phyloP scores from a whole-genome alignment of 2,888 invertebrate genomes.

The Tribolium freemani region DNA sequence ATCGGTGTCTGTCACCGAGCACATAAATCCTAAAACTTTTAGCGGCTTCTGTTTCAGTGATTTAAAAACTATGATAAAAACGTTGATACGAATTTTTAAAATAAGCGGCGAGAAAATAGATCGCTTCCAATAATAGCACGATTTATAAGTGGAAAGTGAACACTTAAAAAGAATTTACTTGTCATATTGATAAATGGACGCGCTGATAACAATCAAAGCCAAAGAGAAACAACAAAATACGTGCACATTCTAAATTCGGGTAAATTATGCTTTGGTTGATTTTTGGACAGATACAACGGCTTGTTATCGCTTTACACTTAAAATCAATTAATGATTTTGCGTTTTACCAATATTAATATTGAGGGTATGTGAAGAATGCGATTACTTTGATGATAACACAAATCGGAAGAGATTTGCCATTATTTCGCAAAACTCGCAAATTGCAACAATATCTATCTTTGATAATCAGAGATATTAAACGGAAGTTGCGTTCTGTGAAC shows the following conservation, averaged over 20 bases:
- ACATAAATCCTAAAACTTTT: slow-evolving; percentile 7
- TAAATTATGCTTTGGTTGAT: background rate
- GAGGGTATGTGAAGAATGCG: background rate
- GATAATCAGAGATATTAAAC: background rate
- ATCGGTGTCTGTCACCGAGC: slow-evolving; percentile 24
- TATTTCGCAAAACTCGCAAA: background rate
- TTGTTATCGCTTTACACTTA: slow-evolving; percentile 21
- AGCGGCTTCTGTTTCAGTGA: background rate
- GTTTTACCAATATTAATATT: background rate
- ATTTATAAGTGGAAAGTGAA: background rate
- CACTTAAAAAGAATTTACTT: slow-evolving; percentile 19
- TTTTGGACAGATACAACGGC: background rate
- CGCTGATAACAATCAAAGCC: slow-evolving; percentile 3
- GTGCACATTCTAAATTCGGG: too few relatives aligned
- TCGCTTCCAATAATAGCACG: background rate
- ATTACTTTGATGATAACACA: background rate
- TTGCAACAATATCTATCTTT: background rate
- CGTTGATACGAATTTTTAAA: too few relatives aligned
- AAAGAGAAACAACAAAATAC: background rate
- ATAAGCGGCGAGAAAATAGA: background rate
- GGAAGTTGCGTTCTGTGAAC: background rate
- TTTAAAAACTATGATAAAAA: too few relatives aligned
- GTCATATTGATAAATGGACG: slow-evolving; percentile 3
- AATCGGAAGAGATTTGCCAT: background rate
- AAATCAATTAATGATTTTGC: slow-evolving; percentile 21